Percentiles rank a stretch among this genome's conserved stretches.
These are phyloP conservation scores for Hoplodrina ambigua DNA, from an alignment of 2,888 invertebrate genomes.

Conservation along the genomic window DNA sequence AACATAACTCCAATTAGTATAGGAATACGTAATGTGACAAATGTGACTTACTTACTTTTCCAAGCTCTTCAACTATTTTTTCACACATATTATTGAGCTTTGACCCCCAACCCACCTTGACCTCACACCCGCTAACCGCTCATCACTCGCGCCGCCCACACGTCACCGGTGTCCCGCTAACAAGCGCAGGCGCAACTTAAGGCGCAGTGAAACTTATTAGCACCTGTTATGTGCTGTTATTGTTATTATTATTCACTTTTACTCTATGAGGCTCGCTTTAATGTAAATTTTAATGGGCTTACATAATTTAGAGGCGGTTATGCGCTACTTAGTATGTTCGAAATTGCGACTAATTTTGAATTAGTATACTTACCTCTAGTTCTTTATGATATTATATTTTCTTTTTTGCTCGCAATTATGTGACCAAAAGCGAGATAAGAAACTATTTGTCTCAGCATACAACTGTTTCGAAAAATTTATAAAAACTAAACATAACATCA, in stretches of 20 bases:
- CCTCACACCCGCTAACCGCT: slow-evolving; percentile 27
- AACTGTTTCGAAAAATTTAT: too few relatives aligned
- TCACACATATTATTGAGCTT: background rate
- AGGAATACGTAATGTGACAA: too few relatives aligned
- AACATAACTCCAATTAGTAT: too few relatives aligned
- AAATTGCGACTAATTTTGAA: background rate
- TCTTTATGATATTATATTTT: slow-evolving; percentile 1
- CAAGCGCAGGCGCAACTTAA: slow-evolving; percentile 54
- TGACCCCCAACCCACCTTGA: slow-evolving; percentile 10
- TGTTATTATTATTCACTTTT: slow-evolving; percentile 62
- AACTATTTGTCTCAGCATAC: too few relatives aligned
- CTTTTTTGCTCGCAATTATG: background rate
- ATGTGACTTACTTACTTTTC: too few relatives aligned
- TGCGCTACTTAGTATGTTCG: slow-evolving; percentile 9
- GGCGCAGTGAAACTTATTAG: slow-evolving; percentile 67
- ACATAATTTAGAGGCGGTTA: slow-evolving; percentile 23
- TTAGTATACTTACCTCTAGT: background rate
- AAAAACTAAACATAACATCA: too few relatives aligned
- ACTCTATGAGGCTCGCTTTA: slow-evolving; percentile 40
- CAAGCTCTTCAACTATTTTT: background rate
- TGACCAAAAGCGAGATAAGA: too few relatives aligned
- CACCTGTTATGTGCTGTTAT: slow-evolving; percentile 58
- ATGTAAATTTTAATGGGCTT: slow-evolving; percentile 24
- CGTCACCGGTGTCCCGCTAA: slow-evolving; percentile 52
- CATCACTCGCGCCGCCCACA: slow-evolving; percentile 28